Evolutionary conservation across 1,140 invertebrate species (phyloP).

Genomic region (Pseudachorutes palmiensis): DNA sequence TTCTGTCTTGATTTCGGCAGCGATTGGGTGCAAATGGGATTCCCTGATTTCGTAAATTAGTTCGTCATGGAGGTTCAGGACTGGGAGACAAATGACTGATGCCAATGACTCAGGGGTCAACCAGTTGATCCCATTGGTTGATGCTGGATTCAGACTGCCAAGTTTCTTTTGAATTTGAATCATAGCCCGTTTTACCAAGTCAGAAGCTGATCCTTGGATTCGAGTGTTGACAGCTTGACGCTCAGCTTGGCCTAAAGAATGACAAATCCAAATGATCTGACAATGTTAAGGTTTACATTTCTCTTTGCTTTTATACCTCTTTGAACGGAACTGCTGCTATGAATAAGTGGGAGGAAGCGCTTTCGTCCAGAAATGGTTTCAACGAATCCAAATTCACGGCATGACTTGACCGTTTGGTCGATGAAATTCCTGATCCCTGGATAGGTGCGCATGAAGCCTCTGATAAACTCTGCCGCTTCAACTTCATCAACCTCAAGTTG

Average conservation of each 20-base stretch:
- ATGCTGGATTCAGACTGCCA: constrained; percentile 36
- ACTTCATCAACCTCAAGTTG: constrained; percentile 67
- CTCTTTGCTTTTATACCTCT: constrained; percentile 45
- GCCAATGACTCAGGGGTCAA: constrained; percentile 46
- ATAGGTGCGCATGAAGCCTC: constrained; percentile 74
- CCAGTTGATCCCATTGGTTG: constrained; percentile 24
- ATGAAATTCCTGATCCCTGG: constrained; percentile 60
- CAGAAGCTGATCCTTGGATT: constrained; percentile 91
- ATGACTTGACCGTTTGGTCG: constrained; percentile 56
- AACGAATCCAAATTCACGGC: constrained; percentile 65
- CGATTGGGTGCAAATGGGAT: constrained; percentile 53
- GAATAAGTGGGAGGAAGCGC: constrained; percentile 70
- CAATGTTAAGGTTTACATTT: neutral
- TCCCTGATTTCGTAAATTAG: constrained; percentile 77
- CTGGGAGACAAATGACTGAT: constrained; percentile 18
- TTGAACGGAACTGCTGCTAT: constrained; percentile 51
- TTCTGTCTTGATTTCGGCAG: constrained; percentile 33
- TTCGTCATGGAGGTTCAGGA: constrained; percentile 90
- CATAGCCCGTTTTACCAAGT: constrained; percentile 87
- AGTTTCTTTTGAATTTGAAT: constrained; percentile 59
- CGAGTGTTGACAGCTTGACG: constrained; percentile 90
- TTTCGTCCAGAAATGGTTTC: constrained; percentile 70
- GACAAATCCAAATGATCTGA: neutral
- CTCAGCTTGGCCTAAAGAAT: constrained; percentile 67
- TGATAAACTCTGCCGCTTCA: constrained; percentile 70